Conservation (phyloP, 2,797 vertebrate species). For the Amblyraja radiata region DNA sequence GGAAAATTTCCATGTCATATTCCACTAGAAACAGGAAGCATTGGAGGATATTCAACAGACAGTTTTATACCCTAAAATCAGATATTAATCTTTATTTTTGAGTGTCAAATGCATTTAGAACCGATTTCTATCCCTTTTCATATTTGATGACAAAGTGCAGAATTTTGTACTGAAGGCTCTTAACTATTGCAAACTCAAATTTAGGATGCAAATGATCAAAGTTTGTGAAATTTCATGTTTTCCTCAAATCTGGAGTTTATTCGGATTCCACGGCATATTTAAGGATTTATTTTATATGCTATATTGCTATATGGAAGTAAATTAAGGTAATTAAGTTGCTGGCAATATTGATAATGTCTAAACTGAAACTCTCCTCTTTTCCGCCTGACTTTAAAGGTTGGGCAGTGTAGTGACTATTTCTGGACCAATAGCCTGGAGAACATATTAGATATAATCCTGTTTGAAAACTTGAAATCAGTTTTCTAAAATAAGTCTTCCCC, state of each 20-base stretch:
- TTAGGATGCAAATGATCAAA: neutral
- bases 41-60: constrained; percentile 18
- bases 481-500: no score
- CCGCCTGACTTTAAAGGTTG: neutral
- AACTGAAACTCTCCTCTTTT: neutral
- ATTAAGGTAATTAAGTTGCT: neutral
- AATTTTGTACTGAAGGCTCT: neutral
- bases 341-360: neutral
- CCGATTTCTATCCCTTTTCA: neutral
- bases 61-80: neutral
- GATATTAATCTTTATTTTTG: constrained; percentile 3
- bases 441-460: neutral
- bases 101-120: neutral
- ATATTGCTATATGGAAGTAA: neutral
- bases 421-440: neutral
- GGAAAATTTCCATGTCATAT: constrained; percentile 85
- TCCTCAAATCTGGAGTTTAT: neutral
- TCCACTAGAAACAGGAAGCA: constrained; percentile 70
- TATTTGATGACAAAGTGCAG: neutral
- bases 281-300: neutral
- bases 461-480: neutral
- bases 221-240: neutral
- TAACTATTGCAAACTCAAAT: neutral
- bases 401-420: neutral
- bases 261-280: neutral